Conservation (phyloP, 2,797 vertebrate species). For the Hypotaenidia okinawae region DNA sequence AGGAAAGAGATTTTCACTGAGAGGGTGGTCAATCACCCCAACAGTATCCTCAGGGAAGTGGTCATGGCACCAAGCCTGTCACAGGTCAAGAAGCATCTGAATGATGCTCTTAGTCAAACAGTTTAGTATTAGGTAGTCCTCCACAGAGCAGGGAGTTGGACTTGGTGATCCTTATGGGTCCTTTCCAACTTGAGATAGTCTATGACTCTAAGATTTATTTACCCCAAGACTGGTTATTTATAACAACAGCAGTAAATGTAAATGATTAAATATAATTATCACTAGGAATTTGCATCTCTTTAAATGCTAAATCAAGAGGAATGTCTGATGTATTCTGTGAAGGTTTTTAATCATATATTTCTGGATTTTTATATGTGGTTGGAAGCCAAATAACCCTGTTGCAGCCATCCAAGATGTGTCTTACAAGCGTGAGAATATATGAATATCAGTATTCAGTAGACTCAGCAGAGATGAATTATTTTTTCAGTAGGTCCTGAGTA, state of each 20-base stretch:
- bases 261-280: background rate
- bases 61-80: background rate
- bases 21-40: background rate
- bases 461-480: background rate
- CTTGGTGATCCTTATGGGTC: background rate
- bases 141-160: background rate
- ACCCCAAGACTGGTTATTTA: background rate
- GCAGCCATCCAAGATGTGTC: background rate
- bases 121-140: background rate
- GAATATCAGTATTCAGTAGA: background rate
- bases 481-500: background rate
- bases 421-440: background rate
- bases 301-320: background rate
- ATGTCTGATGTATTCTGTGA: background rate
- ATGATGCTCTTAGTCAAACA: accelerated
- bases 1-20: background rate
- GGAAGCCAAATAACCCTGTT: background rate
- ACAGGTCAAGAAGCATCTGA: background rate
- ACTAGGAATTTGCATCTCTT: background rate
- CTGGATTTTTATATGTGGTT: background rate
- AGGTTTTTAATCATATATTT: background rate
- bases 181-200: background rate
- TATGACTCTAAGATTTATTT: background rate
- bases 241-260: background rate
- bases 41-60: background rate